Evolutionary conservation across 2,797 vertebrate genomes (phyloP).

Genomic region (Paedocypris micromegethes): DNA sequence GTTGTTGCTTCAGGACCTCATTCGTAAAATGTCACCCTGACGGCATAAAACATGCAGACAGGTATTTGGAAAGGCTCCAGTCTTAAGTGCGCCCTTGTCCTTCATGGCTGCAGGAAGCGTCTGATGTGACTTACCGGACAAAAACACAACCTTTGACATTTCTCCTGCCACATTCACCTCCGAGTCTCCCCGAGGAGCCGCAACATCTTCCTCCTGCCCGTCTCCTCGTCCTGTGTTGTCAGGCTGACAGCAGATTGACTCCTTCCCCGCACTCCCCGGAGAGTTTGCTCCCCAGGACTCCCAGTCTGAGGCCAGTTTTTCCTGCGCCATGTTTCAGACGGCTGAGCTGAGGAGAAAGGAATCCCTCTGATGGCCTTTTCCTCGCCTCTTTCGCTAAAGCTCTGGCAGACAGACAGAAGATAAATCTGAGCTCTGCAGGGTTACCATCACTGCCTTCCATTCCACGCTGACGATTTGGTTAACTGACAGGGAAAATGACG

Average conservation of each 20-base stretch:
- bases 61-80: slow-evolving; percentile 14
- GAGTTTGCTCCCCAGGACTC: slow-evolving; percentile 18
- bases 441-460: slow-evolving; percentile 14
- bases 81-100: slow-evolving; percentile 6
- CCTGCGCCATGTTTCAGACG: neutral
- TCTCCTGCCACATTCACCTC: slow-evolving; percentile 25
- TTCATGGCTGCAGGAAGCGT: neutral
- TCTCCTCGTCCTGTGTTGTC: slow-evolving; percentile 25
- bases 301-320: neutral
- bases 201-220: slow-evolving; percentile 19
- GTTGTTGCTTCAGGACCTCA: slow-evolving; percentile 10
- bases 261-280: neutral
- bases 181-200: slow-evolving; percentile 16
- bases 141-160: slow-evolving; percentile 26
- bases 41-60: slow-evolving; percentile 1
- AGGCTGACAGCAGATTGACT: slow-evolving; percentile 34
- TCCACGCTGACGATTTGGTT: slow-evolving; percentile 26
- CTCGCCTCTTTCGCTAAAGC: slow-evolving; percentile 6
- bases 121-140: slow-evolving; percentile 19
- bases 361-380: slow-evolving; percentile 34
- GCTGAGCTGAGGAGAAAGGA: slow-evolving; percentile 12
- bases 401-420: slow-evolving; percentile 35
- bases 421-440: slow-evolving; percentile 35
- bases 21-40: slow-evolving; percentile 29
- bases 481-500: slow-evolving; percentile 22